Percentiles rank a stretch among this genome's conserved stretches.
phyloP scores from a whole-genome alignment of 1,140 invertebrate genomes.

The Drosophila nebulosa region DNA sequence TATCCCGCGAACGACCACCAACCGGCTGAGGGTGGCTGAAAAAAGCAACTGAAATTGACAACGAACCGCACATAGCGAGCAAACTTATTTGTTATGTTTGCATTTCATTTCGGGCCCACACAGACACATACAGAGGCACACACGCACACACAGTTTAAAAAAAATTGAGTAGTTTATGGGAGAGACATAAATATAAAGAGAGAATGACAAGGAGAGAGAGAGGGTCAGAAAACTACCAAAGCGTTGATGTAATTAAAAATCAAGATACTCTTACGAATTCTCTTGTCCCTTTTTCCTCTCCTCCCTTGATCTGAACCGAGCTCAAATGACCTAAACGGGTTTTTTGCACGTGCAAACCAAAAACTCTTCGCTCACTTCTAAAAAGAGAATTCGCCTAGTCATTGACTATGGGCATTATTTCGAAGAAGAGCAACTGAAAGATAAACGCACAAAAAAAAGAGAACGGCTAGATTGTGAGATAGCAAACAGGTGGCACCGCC shows the following conservation, averaged over 20 bases:
- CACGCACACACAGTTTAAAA: not conserved
- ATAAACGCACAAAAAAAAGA: not conserved
- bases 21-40: conserved; percentile 60
- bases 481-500: not conserved
- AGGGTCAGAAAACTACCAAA: not conserved
- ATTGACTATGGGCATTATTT: not conserved
- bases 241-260: no score
- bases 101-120: conserved; percentile 5
- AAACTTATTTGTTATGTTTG: conserved; percentile 61
- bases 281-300: not conserved
- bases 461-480: not conserved
- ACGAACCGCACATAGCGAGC: conserved; percentile 23
- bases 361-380: not conserved
- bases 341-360: not conserved
- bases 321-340: not conserved
- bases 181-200: not conserved
- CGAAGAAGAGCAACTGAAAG: not conserved
- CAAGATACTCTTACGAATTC: not conserved
- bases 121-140: not conserved
- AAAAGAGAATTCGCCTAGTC: not conserved
- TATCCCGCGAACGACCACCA: conserved; percentile 15
- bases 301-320: not conserved
- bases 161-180: conserved; percentile 3
- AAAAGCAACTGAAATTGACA: conserved; percentile 47
- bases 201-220: not conserved